phyloP scores from a whole-genome alignment of 1,140 invertebrate species.

The Glomeris maerens region DNA sequence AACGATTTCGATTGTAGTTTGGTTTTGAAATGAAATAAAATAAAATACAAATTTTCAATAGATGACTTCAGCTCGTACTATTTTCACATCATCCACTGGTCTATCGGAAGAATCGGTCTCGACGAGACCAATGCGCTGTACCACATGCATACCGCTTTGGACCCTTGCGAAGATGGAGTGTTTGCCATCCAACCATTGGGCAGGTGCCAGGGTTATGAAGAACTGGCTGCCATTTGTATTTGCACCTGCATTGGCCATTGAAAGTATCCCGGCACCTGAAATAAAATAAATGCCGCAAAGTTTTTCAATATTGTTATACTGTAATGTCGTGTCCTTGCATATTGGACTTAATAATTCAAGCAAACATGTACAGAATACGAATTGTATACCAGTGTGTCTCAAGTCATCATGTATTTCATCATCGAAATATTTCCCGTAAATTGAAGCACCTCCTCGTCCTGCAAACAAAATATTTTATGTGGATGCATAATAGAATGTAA shows the following conservation, averaged over 20 bases:
- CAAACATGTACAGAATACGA: neutral
- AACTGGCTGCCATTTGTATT: slow-evolving; percentile 97
- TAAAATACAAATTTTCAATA: slow-evolving; percentile 3
- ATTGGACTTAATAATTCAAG: too few species aligned
- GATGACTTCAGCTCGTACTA: slow-evolving; percentile 45
- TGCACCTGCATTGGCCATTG: slow-evolving; percentile 86
- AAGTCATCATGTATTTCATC: slow-evolving; percentile 92
- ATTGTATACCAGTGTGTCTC: slow-evolving; percentile 67
- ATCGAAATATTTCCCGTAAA: slow-evolving; percentile 87
- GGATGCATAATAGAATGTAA: too few species aligned
- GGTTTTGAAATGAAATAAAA: neutral
- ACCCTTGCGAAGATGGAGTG: slow-evolving; percentile 91
- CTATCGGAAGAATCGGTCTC: slow-evolving; percentile 82
- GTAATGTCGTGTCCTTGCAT: slow-evolving; percentile 9
- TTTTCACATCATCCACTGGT: slow-evolving; percentile 79
- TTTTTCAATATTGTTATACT: slow-evolving; percentile 22
- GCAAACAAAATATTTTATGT: slow-evolving; percentile 13
- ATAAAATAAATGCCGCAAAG: slow-evolving; percentile 19
- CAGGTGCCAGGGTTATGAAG: slow-evolving; percentile 91
- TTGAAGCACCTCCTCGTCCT: slow-evolving; percentile 85
- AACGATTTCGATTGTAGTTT: too few species aligned
- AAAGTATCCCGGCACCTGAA: slow-evolving; percentile 57
- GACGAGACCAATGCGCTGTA: slow-evolving; percentile 79
- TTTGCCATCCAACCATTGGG: slow-evolving; percentile 95
- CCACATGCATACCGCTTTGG: slow-evolving; percentile 69